Evolutionary conservation across 2,888 invertebrate genomes (phyloP).

Genomic region (Tiliacea citrago): DNA sequence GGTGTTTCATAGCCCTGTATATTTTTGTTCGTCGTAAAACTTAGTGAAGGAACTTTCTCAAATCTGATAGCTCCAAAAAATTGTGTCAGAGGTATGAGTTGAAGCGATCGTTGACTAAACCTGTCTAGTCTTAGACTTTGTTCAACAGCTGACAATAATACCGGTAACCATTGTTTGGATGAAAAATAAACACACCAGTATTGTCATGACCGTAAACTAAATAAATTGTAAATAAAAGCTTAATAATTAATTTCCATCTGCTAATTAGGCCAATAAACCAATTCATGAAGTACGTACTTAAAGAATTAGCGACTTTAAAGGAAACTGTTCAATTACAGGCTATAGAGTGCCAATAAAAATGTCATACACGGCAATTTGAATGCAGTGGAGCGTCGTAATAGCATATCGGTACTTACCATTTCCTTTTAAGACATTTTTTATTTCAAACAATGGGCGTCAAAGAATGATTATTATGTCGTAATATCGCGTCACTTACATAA

Average conservation of each 20-base stretch:
- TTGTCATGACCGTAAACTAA: neutral
- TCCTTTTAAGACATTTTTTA: slow-evolving; percentile 66
- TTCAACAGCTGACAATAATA: neutral
- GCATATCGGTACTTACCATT: slow-evolving; percentile 50
- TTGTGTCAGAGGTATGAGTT: neutral
- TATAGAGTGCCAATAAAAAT: slow-evolving; percentile 54
- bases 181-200: neutral
- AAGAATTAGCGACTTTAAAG: slow-evolving; percentile 48
- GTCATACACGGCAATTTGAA: slow-evolving; percentile 56
- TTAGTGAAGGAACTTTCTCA: too few relatives aligned
- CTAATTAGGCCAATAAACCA: slow-evolving; percentile 46
- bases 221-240: too few relatives aligned
- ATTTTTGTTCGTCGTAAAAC: too few relatives aligned
- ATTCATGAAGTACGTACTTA: slow-evolving; percentile 23
- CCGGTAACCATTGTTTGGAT: neutral
- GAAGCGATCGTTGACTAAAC: too few relatives aligned
- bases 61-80: too few relatives aligned
- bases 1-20: too few relatives aligned
- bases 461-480: slow-evolving; percentile 56
- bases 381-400: slow-evolving; percentile 61
- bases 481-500: slow-evolving; percentile 57
- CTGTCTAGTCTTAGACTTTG: too few relatives aligned
- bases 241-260: neutral
- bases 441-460: slow-evolving; percentile 60
- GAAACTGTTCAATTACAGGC: slow-evolving; percentile 49